These are phyloP conservation scores for Schrankia costaestrigalis DNA, from an alignment of 2,888 invertebrate genomes.

Conservation along the genomic window DNA sequence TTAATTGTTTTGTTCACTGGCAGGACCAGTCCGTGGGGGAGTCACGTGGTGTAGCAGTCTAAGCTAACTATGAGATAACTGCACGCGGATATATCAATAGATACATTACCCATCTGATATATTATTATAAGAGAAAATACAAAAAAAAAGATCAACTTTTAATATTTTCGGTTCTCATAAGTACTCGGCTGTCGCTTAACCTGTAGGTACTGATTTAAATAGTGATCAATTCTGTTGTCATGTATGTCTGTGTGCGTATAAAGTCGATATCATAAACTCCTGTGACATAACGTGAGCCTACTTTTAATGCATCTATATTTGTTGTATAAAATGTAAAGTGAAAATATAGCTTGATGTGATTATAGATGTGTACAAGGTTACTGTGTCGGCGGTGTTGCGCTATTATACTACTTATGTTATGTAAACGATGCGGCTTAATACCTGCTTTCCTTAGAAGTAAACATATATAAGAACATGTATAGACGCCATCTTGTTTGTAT, in stretches of 20 bases:
- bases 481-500: constrained; percentile 2
- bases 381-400: constrained; percentile 15
- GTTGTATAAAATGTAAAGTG: constrained; percentile 15
- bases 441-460: constrained; percentile 40
- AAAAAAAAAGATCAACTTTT: constrained; percentile 10
- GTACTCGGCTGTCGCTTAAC: constrained; percentile 2
- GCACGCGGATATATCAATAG: background rate
- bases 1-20: constrained; percentile 46
- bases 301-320: constrained; percentile 13
- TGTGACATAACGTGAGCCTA: constrained; percentile 15
- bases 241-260: constrained; percentile 9
- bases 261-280: constrained; percentile 2
- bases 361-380: constrained; percentile 12
- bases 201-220: constrained; percentile 10
- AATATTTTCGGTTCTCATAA: constrained; percentile 9
- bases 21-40: constrained; percentile 49
- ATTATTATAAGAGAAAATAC: constrained; percentile 6
- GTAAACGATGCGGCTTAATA: constrained; percentile 24
- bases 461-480: constrained; percentile 20
- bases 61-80: constrained; percentile 3
- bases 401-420: constrained; percentile 14
- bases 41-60: constrained; percentile 13
- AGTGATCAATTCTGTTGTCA: constrained; percentile 9
- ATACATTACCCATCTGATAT: background rate
- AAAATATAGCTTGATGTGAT: constrained; percentile 14